These are phyloP conservation scores for Xestia ashworthii DNA, from an alignment of 2,888 invertebrate species.

Conservation along the genomic window DNA sequence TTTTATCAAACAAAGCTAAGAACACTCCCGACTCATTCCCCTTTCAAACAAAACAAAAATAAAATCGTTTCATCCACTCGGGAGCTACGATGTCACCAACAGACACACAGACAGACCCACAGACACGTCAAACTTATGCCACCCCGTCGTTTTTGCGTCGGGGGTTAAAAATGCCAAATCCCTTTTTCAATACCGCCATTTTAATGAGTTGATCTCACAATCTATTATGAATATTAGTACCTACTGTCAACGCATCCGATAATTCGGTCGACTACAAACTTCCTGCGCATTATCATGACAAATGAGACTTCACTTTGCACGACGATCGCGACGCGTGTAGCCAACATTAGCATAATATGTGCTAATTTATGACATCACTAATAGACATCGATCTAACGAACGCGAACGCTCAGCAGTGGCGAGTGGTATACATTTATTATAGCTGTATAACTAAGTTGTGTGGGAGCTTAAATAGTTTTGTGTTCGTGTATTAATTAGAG, in stretches of 20 bases:
- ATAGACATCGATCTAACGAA: slow-evolving; percentile 71
- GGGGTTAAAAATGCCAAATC: slow-evolving; percentile 2
- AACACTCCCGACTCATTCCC: no score
- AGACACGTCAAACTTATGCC: no score
- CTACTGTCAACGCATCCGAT: slow-evolving; percentile 68
- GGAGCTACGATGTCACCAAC: no score
- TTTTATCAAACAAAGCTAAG: no score
- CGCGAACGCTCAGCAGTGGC: slow-evolving; percentile 23
- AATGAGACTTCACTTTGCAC: slow-evolving; percentile 73
- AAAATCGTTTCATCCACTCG: no score
- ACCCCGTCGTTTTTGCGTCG: no score
- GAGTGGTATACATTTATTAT: slow-evolving; percentile 35
- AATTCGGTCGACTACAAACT: slow-evolving; percentile 72
- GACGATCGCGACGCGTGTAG: slow-evolving; percentile 70
- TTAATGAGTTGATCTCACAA: slow-evolving; percentile 16
- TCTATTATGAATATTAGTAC: slow-evolving; percentile 51
- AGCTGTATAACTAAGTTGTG: neutral
- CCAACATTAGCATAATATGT: slow-evolving; percentile 77
- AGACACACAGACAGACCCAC: no score
- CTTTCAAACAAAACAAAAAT: no score
- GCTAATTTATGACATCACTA: slow-evolving; percentile 74
- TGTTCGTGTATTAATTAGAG: neutral
- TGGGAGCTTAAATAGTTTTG: neutral
- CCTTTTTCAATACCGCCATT: slow-evolving; percentile 24
- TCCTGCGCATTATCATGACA: slow-evolving; percentile 84